Evolutionary conservation across 1,140 invertebrate genomes (phyloP).

Genomic region (Leptinotarsa defecta): DNA sequence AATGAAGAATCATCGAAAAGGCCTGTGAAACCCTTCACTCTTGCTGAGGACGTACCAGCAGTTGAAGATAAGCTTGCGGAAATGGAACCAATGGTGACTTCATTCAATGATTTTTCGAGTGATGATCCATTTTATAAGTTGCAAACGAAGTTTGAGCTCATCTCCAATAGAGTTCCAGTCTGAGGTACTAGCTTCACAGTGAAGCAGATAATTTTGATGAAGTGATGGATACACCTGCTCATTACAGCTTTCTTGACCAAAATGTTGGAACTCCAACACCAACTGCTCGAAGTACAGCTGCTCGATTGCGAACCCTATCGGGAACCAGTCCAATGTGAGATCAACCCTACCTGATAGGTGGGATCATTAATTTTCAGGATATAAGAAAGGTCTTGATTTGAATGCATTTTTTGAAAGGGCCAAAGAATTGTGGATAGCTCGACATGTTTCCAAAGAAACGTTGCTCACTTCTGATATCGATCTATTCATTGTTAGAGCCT

Average conservation of each 20-base stretch:
- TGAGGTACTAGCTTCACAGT: background rate
- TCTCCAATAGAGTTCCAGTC: background rate
- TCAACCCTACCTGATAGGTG: slow-evolving; percentile 10
- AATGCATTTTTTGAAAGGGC: slow-evolving; percentile 45
- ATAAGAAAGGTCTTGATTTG: slow-evolving; percentile 9
- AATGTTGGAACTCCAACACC: background rate
- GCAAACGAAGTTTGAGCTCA: background rate
- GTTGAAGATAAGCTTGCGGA: slow-evolving; percentile 11
- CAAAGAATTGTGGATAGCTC: slow-evolving; percentile 39
- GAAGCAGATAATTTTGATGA: slow-evolving; percentile 2
- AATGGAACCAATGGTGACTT: background rate
- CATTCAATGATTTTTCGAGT: background rate
- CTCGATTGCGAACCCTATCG: no score
- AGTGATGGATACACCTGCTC: background rate
- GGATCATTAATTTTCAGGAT: slow-evolving; percentile 17
- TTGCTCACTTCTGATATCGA: slow-evolving; percentile 40
- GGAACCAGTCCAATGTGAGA: background rate
- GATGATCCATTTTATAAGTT: background rate
- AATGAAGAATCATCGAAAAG: background rate
- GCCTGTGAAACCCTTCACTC: slow-evolving; percentile 13
- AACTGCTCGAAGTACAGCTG: no score
- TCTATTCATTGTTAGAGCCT: slow-evolving; percentile 44
- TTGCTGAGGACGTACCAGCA: slow-evolving; percentile 9
- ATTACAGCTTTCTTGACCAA: background rate
- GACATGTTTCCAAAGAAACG: slow-evolving; percentile 35